Evolutionary conservation across 2,797 vertebrate species (phyloP), one percentile per base, ranked within the genome.

Genomic region (Salmo trutta): DNA sequence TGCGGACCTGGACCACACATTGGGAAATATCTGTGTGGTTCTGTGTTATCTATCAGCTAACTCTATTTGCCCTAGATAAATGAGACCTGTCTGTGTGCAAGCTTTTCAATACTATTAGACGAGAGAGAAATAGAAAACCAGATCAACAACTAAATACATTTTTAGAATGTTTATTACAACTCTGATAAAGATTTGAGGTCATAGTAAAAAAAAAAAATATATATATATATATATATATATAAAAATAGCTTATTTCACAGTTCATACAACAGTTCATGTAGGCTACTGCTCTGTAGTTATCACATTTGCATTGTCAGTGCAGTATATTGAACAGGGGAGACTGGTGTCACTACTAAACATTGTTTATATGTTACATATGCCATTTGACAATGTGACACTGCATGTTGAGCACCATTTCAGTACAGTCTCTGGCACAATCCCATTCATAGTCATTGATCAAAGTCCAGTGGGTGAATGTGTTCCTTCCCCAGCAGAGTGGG

Each of bases 131-230:
- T 33, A 21, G 4, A 24, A 83, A 82, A 65, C 82, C 5, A 67
- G 41, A 56, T 72, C 6, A 33, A 85, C 83, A 56, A 72, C 36
- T 0, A 2, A 4, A 41, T 41, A 56, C 4, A 8, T 0, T 85
- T 87, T 84, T 31, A 59, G 29, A 0, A 3, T 59, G 65, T 93
- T 92, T 93, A 93, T 92, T 92, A 82, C 59, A 84, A 80, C 52
- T 31, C 64, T 66, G 64, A 66, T 54, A 71, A 71, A 4, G 75
- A 86, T 51, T 1, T 86, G 91, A 92, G 90, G 90, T 91, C 36
- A 69, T 41, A 69, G 36, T 36, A 36, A 36, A 36, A 36, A 24
- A 24, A n/a, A n/a, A n/a, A n/a, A n/a, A n/a, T n/a, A n/a, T n/a
- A n/a, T n/a, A n/a, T 24, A 24, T 24, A 24, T 24, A 24, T 24